phyloP scores from a whole-genome alignment of 2,797 vertebrate genomes.

The Naso thynnoides region DNA sequence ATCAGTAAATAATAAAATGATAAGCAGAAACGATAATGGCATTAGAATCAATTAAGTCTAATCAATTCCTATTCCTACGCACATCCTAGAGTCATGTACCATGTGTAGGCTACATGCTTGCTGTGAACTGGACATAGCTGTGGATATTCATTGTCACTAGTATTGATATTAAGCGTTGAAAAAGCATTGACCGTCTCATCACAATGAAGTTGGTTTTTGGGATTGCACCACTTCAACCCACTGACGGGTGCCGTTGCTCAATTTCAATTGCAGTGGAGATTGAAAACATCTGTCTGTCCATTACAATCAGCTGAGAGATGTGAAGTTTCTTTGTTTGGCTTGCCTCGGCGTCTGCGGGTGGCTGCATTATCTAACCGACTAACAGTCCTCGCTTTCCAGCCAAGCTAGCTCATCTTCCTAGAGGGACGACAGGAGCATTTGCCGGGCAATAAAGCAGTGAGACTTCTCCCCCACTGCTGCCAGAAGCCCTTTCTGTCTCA shows the following conservation, averaged over 20 bases:
- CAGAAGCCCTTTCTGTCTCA: constrained; percentile 33
- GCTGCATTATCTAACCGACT: constrained; percentile 24
- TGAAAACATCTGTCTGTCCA: constrained; percentile 33
- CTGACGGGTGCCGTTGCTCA: constrained; percentile 10
- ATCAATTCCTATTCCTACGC: no score
- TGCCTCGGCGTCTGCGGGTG: background rate
- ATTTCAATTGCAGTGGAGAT: constrained; percentile 23
- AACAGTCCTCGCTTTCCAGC: constrained; percentile 34
- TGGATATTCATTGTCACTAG: background rate
- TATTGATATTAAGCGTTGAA: background rate
- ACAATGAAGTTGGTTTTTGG: constrained; percentile 1
- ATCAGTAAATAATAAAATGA: no score
- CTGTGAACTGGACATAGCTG: background rate
- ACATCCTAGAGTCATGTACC: background rate
- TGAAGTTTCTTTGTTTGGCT: constrained; percentile 24
- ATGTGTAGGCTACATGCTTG: background rate
- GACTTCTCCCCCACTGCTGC: constrained; percentile 38
- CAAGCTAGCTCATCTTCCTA: constrained; percentile 41
- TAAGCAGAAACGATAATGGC: no score
- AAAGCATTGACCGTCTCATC: background rate
- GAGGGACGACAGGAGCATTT: constrained; percentile 49
- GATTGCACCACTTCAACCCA: constrained; percentile 14
- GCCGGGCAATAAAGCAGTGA: constrained; percentile 53
- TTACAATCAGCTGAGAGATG: constrained; percentile 25
- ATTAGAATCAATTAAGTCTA: no score